These are phyloP conservation scores for Dastarcus helophoroides DNA, from an alignment of 2,888 invertebrate genomes.

Conservation along the genomic window DNA sequence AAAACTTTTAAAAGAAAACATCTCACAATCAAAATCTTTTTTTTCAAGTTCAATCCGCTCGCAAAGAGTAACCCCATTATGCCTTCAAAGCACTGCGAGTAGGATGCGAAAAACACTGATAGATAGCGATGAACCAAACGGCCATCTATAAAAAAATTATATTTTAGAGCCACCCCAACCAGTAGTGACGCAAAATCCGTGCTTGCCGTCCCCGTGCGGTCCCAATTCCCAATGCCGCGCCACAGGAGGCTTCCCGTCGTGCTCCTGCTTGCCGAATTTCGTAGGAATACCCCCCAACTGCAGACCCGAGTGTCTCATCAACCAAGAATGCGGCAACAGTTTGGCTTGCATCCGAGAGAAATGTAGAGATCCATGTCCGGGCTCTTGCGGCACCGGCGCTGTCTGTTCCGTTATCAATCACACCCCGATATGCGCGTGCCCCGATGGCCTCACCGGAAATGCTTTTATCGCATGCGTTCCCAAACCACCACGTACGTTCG, in stretches of 20 bases:
- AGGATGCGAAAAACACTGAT: too few relatives aligned
- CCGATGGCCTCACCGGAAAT: slow-evolving; percentile 62
- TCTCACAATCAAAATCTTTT: too few relatives aligned
- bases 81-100: too few relatives aligned
- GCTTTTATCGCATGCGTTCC: slow-evolving; percentile 57
- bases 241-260: slow-evolving; percentile 47
- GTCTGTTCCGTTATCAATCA: slow-evolving; percentile 66
- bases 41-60: too few relatives aligned
- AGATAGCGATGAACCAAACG: too few relatives aligned
- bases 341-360: slow-evolving; percentile 65
- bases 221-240: slow-evolving; percentile 57
- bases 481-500: slow-evolving; percentile 36
- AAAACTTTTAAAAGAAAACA: too few relatives aligned
- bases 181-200: slow-evolving; percentile 42
- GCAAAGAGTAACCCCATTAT: too few relatives aligned
- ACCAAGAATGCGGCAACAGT: slow-evolving; percentile 60
- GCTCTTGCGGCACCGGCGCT: slow-evolving; percentile 62
- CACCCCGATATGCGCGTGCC: slow-evolving; percentile 64
- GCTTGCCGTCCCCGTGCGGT: slow-evolving; percentile 64
- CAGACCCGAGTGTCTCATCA: slow-evolving; percentile 59
- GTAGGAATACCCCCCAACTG: slow-evolving; percentile 59
- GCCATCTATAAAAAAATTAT: too few relatives aligned
- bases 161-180: too few relatives aligned
- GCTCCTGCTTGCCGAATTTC: slow-evolving; percentile 53
- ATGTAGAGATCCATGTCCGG: slow-evolving; percentile 67